Base-by-base conservation (phyloP, 2,113 vertebrate species). In the Boulengeromyrus knoepffleri region DNA sequence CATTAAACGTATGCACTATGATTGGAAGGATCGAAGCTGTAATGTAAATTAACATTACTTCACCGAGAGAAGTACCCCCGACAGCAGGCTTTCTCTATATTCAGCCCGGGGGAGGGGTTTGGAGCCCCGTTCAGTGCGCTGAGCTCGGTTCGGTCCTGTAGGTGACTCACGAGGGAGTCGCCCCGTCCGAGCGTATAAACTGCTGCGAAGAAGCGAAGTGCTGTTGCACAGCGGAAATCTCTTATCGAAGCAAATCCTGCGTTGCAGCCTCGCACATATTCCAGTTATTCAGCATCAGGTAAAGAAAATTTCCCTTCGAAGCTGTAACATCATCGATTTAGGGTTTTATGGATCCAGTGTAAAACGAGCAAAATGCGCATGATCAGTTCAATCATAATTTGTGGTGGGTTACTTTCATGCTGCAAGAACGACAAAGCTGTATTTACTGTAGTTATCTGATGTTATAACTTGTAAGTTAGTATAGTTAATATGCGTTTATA, bases 111-210 rank as follows among this genome's bases (percentile, higher is more conserved):
- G 80, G 39, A 42, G 80, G 80, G 80, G 39, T 24, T 46, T 45
- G 21, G 2, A 45, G 19, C 42, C 19, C 7, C 1, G 31, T 42
- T 36, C 39, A 56, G 1, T 7, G 53, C 5, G 1, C 17, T 7
- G 19, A 42, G 74, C 74, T 39, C 36, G 27, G 74, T 80, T 15
- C 5, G 74, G 31, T 80, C 74, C 36, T 80, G 74, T 83, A 83
- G 77, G 74, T 89, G 89, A 89, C 89, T 89, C 89, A 89, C n/a
- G 50, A 62, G 89, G 89, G 89, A 89, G 89, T 89, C 42, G 89
- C 52, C 89, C 89, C 31, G 13, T 36, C 39, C 31, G 50, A 9
- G 39, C 12, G 10, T 36, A 84, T 89, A 84, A 89, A 85, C 53
- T 15, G 74, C 46, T 24, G 80, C 50, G 52, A 62, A 88, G 83